phyloP scores from a whole-genome alignment of 2,888 invertebrate species.

The Leucophora obtusa region DNA sequence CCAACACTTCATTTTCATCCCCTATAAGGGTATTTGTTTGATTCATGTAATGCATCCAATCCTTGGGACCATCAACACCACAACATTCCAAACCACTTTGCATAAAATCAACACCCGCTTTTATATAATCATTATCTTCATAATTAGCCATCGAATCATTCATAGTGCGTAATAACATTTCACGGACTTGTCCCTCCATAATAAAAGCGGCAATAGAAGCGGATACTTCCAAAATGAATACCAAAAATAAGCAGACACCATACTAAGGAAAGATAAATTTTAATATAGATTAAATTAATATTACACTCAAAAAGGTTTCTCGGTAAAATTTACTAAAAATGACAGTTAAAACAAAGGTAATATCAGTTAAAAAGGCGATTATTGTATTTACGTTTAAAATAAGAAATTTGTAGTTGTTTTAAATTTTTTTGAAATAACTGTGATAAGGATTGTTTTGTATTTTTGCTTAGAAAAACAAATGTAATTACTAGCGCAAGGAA shows the following conservation, averaged over 20 bases:
- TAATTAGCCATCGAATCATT: constrained; percentile 82
- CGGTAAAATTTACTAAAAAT: too few relatives aligned
- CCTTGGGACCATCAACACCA: constrained; percentile 82
- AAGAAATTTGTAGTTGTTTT: too few relatives aligned
- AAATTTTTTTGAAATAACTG: too few relatives aligned
- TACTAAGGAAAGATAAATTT: constrained; percentile 81
- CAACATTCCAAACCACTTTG: constrained; percentile 86
- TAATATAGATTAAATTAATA: too few relatives aligned
- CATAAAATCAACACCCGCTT: constrained; percentile 86
- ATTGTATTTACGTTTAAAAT: too few relatives aligned
- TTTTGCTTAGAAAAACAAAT: too few relatives aligned
- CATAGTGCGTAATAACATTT: constrained; percentile 81
- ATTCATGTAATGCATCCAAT: constrained; percentile 80
- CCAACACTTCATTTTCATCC: constrained; percentile 73
- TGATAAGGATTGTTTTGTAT: too few relatives aligned
- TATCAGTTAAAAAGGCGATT: too few relatives aligned
- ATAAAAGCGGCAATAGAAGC: constrained; percentile 90
- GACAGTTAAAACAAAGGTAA: too few relatives aligned
- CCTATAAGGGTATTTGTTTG: constrained; percentile 56
- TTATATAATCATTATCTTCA: constrained; percentile 81
- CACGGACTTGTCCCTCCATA: constrained; percentile 82
- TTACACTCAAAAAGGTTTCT: too few relatives aligned
- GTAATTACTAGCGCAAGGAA: too few relatives aligned
- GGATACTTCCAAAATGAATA: constrained; percentile 89
- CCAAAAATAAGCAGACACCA: constrained; percentile 86